Evolutionary conservation across 2,888 invertebrate species (phyloP).

Genomic region (Papilio elwesi): DNA sequence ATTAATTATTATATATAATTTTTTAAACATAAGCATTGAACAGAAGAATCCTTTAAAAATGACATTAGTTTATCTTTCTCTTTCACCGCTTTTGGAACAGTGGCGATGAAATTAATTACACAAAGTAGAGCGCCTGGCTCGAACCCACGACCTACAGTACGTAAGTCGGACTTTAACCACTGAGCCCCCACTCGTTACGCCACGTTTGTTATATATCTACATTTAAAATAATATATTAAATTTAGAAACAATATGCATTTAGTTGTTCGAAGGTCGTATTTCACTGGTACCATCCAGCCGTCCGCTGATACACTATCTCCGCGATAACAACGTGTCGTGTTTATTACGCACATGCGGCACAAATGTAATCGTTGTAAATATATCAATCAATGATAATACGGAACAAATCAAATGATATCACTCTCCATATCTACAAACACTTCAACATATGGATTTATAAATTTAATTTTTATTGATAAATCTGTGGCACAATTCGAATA

Average conservation of each 20-base stretch:
- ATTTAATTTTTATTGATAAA: slow-evolving; percentile 29
- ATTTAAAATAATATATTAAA: background rate
- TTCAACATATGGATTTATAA: slow-evolving; percentile 31
- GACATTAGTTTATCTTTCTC: too few relatives aligned
- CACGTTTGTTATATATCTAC: too few relatives aligned
- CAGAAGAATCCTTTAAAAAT: too few relatives aligned
- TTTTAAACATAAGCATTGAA: too few relatives aligned
- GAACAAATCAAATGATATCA: slow-evolving; percentile 38
- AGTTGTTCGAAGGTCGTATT: slow-evolving; percentile 5
- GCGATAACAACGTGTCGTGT: slow-evolving; percentile 2
- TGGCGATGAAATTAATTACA: too few relatives aligned
- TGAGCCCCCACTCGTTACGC: too few relatives aligned
- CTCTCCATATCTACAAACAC: slow-evolving; percentile 31
- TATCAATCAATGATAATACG: slow-evolving; percentile 35
- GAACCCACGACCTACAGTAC: too few relatives aligned
- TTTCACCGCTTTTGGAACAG: too few relatives aligned
- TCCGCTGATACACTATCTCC: slow-evolving; percentile 18
- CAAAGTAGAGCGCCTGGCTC: too few relatives aligned
- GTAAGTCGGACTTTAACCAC: too few relatives aligned
- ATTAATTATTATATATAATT: too few relatives aligned
- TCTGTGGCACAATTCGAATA: slow-evolving; percentile 2
- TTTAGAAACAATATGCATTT: background rate
- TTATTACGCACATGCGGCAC: slow-evolving; percentile 21
- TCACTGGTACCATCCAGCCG: background rate
- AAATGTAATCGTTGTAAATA: slow-evolving; percentile 25